Base-by-base conservation (phyloP, 2,797 vertebrate genomes). In the Sebastes hubbsi region DNA sequence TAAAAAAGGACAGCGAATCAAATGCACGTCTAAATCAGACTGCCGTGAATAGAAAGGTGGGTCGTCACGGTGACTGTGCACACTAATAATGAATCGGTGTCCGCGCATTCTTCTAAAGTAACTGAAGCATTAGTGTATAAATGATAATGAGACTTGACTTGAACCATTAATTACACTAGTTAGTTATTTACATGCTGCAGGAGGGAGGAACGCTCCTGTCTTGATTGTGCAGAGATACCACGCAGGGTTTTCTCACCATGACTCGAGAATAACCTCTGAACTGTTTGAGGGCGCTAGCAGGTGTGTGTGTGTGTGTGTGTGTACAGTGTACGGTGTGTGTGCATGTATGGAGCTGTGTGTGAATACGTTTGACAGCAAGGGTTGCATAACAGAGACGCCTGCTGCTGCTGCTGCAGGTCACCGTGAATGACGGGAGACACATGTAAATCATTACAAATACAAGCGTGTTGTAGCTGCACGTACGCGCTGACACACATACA, bases 371-470 rank as follows among this genome's bases (percentile, higher is more conserved):
- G 89, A 90, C 88, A 84, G 89, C 71, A n/a, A 83, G 77, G 83
- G 86, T 94, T 94, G 86, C 86, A 88, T 92, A 94, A 93, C 80
- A 66, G 70, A 59, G 52, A 82, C 77, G 83, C 87, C 84, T 90
- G 46, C 46, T 20, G 25, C 25, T 25, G 88, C 86, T 93, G 89
- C 85, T 91, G 83, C 78, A 81, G 90, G 91, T 93, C 88, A 88
- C 83, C 27, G 59, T 90, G 88, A 92, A 84, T 79, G 86, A 87
- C 85, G 88, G 65, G 68, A 82, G 77, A 55, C 72, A 71, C 59
- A 61, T 32, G 62, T 80, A 86, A 85, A 83, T 89, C 78, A 86
- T 85, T 90, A 82, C 72, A 85, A 83, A 87, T 62, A 75, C 69
- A 83, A 55, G 62, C 60, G 72, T 61, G 60, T 66, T 8, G 10